Base-by-base conservation (phyloP, 2,113 vertebrate species). In the Peromyscus polionotus region DNA sequence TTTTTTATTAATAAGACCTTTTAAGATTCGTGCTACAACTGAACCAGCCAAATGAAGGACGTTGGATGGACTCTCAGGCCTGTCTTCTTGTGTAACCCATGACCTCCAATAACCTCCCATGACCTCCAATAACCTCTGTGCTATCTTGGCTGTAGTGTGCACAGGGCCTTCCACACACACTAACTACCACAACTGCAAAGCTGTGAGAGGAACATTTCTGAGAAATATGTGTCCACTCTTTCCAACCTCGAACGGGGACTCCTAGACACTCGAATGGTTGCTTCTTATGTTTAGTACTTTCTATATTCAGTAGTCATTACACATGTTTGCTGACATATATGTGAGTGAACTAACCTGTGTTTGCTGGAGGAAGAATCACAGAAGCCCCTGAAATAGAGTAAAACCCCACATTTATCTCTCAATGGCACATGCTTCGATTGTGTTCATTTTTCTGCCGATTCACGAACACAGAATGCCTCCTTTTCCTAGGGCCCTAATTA, bases 101-200 rank as follows among this genome's bases (percentile, higher is more conserved):
- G 14, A 54, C n/a, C 3, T n/a, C 51, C 51, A 51, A 9, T 51
- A 51, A 51, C 51, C 51, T 51, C 51, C 51, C 10, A 9, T 51
- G 51, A 51, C 51, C 51, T 51, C 20, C n/a, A 57, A 33, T 33
- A 85, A 39, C 39, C 19, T 39, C 45, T 7, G 0, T 0, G 4
- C 12, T 1, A 22, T 5, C 3, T 39, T 19, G 10, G n/a, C n/a
- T 77, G n/a, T 39, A 19, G 22, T 3, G 0, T 28, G 70, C 28
- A 3, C 2, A 26, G 87, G 14, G 28, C 14, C 13, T 45, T 0
- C 2, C 1, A 11, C 0, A 0, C 7, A 22, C 0, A 7, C 26
- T 20, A 31, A 2, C 16, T 8, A 24, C 0, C 5, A 24, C 65
- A 57, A 2, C 3, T 33, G n/a, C 28, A n/a, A 20, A 5, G 3